Evolutionary conservation across 1,140 invertebrate species (phyloP).

Genomic region (Drosophila elegans): DNA sequence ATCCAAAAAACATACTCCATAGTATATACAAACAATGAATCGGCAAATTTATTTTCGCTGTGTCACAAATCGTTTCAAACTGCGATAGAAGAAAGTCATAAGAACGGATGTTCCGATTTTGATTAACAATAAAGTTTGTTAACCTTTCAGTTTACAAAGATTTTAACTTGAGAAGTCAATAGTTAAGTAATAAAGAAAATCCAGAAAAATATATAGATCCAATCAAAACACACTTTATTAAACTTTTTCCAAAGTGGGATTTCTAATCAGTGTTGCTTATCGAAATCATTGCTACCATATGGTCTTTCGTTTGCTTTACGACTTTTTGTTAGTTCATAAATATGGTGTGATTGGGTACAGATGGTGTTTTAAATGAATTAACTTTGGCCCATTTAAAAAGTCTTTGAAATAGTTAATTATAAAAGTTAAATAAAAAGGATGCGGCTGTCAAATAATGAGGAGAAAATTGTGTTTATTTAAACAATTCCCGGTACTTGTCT

Average conservation of each 20-base stretch:
- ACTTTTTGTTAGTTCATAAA: background rate
- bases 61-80: slow-evolving; percentile 8
- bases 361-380: background rate
- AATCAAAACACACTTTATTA: slow-evolving; percentile 6
- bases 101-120: slow-evolving; percentile 21
- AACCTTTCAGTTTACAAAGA: background rate
- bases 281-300: background rate
- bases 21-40: slow-evolving; percentile 28
- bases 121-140: background rate
- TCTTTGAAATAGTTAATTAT: too few relatives aligned
- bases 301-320: background rate
- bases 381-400: too few relatives aligned
- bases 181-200: too few relatives aligned
- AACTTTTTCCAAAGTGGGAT: background rate
- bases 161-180: background rate
- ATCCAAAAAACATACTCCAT: slow-evolving; percentile 6
- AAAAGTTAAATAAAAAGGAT: too few relatives aligned
- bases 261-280: slow-evolving; percentile 20
- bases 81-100: slow-evolving; percentile 10
- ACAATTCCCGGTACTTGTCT: slow-evolving; percentile 36
- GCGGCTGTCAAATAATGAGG: slow-evolving; percentile 5
- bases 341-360: slow-evolving; percentile 1
- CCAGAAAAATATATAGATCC: too few relatives aligned
- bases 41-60: slow-evolving; percentile 13
- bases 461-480: slow-evolving; percentile 39